Percentiles rank a stretch among this genome's conserved stretches.
Conservation (phyloP, 2,113 vertebrate genomes). For the Scomber japonicus region DNA sequence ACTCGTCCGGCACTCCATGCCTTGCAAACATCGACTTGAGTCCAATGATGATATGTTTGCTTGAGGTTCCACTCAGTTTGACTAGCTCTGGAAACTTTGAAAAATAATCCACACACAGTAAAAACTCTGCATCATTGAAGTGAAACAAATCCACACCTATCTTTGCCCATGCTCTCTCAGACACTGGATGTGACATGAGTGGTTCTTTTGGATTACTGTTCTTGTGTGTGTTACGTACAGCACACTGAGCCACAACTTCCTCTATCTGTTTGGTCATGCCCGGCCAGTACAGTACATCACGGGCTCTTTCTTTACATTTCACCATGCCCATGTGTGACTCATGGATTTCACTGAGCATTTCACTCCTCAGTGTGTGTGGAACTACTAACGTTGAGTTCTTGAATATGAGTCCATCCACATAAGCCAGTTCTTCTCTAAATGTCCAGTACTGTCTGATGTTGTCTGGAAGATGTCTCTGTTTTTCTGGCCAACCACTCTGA, state of each 20-base stretch:
- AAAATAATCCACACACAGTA: too few species aligned
- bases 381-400: neutral
- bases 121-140: too few species aligned
- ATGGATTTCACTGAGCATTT: neutral
- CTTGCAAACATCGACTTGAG: constrained; percentile 3
- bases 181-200: neutral
- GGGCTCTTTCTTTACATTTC: neutral
- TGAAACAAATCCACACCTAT: too few species aligned
- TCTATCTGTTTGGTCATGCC: neutral
- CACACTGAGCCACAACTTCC: neutral
- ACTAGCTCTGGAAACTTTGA: too few species aligned
- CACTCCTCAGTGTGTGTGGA: neutral
- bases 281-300: neutral
- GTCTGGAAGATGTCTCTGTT: neutral
- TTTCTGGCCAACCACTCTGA: neutral
- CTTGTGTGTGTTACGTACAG: neutral
- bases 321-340: neutral
- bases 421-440: neutral
- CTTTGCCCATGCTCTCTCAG: neutral
- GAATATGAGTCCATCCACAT: neutral
- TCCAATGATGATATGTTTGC: neutral
- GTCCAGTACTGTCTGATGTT: constrained; percentile 1
- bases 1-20: neutral
- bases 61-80: neutral
- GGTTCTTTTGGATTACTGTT: neutral